A percentile compares a stretch with the other conserved stretches of the same genome.
These are phyloP conservation scores for Lepidocolaptes lacrymiger DNA, from an alignment of 2,797 vertebrate species.

Conservation along the genomic window DNA sequence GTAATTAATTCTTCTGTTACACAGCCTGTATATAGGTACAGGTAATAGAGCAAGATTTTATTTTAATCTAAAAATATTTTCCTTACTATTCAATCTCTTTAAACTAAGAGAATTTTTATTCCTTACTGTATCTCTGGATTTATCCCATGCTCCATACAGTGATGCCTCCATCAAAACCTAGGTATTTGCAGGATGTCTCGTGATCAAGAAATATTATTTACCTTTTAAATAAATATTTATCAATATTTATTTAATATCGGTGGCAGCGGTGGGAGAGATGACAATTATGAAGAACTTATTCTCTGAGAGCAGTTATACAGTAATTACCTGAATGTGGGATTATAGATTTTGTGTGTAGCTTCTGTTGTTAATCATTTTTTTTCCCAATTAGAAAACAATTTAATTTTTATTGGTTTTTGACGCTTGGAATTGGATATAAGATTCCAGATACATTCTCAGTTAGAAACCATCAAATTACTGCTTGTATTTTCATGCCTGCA, in stretches of 20 bases:
- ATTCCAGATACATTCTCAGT: neutral
- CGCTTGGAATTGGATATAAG: neutral
- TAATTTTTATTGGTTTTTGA: neutral
- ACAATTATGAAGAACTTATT: neutral
- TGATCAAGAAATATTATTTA: neutral
- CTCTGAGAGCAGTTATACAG: neutral
- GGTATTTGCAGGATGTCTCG: neutral
- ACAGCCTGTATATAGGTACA: neutral
- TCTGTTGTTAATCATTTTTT: neutral
- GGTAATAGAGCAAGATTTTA: neutral
- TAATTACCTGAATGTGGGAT: neutral
- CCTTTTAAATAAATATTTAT: neutral
- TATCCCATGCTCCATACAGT: fast-evolving
- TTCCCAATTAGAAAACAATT: neutral
- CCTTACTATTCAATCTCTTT: neutral
- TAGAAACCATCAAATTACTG: neutral
- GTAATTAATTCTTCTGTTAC: neutral
- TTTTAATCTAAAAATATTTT: neutral
- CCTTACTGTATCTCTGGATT: neutral
- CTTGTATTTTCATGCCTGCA: neutral
- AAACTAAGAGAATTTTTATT: neutral
- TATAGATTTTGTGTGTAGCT: neutral
- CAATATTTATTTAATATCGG: too few species aligned
- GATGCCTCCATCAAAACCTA: neutral
- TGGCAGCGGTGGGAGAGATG: neutral